Evolutionary conservation across 2,888 invertebrate genomes (phyloP).

Genomic region (Dryomyza anilis): DNA sequence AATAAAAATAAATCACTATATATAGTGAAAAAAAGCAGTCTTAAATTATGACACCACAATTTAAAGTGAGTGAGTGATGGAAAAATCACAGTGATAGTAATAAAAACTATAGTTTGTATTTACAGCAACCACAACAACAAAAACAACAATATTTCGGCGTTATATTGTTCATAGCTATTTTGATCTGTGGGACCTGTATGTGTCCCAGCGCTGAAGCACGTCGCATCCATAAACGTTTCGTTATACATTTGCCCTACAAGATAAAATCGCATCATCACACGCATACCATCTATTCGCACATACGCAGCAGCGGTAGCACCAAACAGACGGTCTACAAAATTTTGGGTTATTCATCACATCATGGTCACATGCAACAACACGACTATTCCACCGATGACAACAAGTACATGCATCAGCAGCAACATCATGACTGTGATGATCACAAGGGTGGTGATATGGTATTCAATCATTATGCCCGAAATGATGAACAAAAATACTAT

Average conservation of each 20-base stretch:
- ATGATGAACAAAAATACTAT: conserved; percentile 41
- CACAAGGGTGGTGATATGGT: conserved; percentile 51
- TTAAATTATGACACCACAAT: neutral
- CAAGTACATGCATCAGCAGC: neutral
- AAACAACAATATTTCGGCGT: neutral
- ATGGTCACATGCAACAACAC: conserved; percentile 40
- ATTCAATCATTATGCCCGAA: conserved; percentile 56
- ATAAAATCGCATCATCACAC: conserved; percentile 77
- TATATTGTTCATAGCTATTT: conserved; percentile 32
- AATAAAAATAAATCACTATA: neutral
- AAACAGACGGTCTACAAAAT: conserved; percentile 53
- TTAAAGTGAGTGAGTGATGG: conserved; percentile 1
- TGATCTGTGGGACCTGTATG: conserved; percentile 30
- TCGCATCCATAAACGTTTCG: conserved; percentile 69
- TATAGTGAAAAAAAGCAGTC: neutral
- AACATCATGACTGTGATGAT: conserved; percentile 35
- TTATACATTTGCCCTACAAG: conserved; percentile 80
- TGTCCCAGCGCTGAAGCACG: conserved; percentile 54
- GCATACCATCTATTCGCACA: conserved; percentile 74
- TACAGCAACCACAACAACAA: neutral
- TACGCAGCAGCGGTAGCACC: conserved; percentile 66
- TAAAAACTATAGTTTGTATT: no score
- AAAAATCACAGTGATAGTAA: neutral
- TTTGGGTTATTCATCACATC: conserved; percentile 61
- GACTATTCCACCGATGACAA: conserved; percentile 17